These are phyloP conservation scores for Aegotheles bennettii DNA, from an alignment of 2,113 vertebrate genomes.

Conservation along the genomic window DNA sequence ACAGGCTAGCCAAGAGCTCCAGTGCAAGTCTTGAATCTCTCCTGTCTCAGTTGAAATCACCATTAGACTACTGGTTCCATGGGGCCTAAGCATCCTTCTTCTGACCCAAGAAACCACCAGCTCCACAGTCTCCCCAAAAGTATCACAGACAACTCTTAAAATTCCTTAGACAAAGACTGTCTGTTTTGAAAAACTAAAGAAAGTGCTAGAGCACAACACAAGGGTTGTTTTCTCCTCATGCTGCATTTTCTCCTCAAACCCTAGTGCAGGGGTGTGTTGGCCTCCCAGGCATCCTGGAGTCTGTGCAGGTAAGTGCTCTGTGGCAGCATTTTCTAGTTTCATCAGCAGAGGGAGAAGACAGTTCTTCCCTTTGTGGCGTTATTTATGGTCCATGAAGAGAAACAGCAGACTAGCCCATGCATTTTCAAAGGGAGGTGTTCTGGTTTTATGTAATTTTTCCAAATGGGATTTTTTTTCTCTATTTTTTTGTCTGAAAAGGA, in stretches of 20 bases:
- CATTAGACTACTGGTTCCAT: not conserved
- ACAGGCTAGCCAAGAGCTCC: not conserved
- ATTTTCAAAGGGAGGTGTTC: not conserved
- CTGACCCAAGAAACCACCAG: not conserved
- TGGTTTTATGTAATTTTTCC: not conserved
- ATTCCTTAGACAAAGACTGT: not conserved
- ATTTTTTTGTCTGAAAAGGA: not conserved
- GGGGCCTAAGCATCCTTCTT: not conserved
- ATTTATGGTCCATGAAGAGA: not conserved
- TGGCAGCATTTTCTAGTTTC: not conserved
- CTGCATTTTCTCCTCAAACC: not conserved
- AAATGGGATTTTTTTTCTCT: not conserved
- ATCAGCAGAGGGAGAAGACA: not conserved
- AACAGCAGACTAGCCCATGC: not conserved
- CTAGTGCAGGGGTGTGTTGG: not conserved
- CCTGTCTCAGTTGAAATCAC: not conserved
- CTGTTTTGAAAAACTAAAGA: not conserved
- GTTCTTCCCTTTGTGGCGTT: not conserved
- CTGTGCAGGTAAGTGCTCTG: not conserved
- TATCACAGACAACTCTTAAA: not conserved
- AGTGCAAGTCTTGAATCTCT: not conserved
- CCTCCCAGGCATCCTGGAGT: not conserved
- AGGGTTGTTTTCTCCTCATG: not conserved
- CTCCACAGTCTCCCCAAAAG: not conserved
- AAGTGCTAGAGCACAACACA: fast-evolving